A percentile compares a stretch with the other conserved stretches of the same genome.
Conservation (phyloP, 2,797 vertebrate species). For the Tenualosa thibaudeaui region DNA sequence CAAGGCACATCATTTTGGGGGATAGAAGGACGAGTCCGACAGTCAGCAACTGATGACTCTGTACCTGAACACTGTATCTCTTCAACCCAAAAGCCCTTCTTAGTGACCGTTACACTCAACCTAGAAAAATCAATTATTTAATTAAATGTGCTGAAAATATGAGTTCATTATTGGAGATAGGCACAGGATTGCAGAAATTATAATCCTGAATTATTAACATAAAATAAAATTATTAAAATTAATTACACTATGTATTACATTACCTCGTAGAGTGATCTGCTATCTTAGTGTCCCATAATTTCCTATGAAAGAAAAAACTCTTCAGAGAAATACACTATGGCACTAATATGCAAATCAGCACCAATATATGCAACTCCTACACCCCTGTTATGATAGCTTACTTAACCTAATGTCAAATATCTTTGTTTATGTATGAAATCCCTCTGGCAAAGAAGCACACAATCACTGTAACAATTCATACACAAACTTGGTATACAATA, state of each 20-base stretch:
- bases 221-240: not conserved
- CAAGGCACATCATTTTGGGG: conserved; percentile 76
- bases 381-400: not conserved
- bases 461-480: not conserved
- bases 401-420: not conserved
- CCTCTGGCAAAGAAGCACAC: not conserved
- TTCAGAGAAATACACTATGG: conserved; percentile 30
- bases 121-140: conserved; percentile 58
- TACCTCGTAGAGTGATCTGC: conserved; percentile 88
- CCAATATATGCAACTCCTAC: not conserved
- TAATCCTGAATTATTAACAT: not conserved
- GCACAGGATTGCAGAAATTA: not conserved
- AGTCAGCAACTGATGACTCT: conserved; percentile 82
- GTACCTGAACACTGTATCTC: conserved; percentile 81
- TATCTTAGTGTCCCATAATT: conserved; percentile 90
- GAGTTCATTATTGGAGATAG: not conserved
- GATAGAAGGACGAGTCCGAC: conserved; percentile 76
- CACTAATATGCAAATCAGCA: not conserved
- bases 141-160: not conserved
- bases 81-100: conserved; percentile 93
- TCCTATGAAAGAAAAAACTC: conserved; percentile 72
- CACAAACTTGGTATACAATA: not conserved
- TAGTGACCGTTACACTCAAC: conserved; percentile 76
- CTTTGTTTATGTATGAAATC: not conserved
- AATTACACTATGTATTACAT: conserved; percentile 25